A percentile compares a stretch with the other conserved stretches of the same genome.
phyloP scores from a whole-genome alignment of 2,888 invertebrate genomes.

The Psylliodes chrysocephalus region DNA sequence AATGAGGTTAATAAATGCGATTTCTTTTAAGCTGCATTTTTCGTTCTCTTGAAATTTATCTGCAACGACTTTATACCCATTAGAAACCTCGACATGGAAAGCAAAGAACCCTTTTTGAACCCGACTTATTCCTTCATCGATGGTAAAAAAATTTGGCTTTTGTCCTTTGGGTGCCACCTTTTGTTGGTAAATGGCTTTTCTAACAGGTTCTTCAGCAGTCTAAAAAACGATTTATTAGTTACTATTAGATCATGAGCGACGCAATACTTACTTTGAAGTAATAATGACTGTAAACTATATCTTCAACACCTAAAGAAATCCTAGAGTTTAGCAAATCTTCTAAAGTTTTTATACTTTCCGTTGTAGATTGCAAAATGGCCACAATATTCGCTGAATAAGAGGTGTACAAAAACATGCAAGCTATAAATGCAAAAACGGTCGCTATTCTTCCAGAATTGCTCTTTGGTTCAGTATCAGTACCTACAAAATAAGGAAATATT shows the following conservation, averaged over 20 bases:
- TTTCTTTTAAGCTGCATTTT: conserved; percentile 76
- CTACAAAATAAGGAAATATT: conserved; percentile 3
- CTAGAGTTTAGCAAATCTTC: conserved; percentile 69
- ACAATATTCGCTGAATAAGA: conserved; percentile 77
- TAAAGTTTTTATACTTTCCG: conserved; percentile 68
- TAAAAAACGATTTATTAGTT: conserved; percentile 51
- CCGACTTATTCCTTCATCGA: conserved; percentile 70
- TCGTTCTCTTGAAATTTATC: conserved; percentile 75
- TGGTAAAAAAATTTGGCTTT: conserved; percentile 68
- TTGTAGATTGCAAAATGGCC: conserved; percentile 73
- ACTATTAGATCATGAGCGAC: too few species aligned
- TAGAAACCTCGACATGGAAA: conserved; percentile 74
- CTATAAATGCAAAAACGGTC: conserved; percentile 55
- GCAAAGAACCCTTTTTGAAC: conserved; percentile 73
- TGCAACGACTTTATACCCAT: conserved; percentile 74
- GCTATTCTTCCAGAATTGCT: conserved; percentile 64
- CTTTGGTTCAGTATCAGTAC: conserved; percentile 61
- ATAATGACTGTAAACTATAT: conserved; percentile 67
- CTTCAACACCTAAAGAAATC: conserved; percentile 71
- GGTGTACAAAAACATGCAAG: conserved; percentile 70
- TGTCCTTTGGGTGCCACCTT: conserved; percentile 72
- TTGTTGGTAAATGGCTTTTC: conserved; percentile 71
- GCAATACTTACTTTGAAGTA: conserved; percentile 70
- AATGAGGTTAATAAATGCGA: conserved; percentile 67
- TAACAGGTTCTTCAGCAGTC: conserved; percentile 72